A percentile compares a stretch with the other conserved stretches of the same genome.
These are phyloP conservation scores for Fundulus diaphanus DNA, from an alignment of 2,797 vertebrate species.

Conservation along the genomic window DNA sequence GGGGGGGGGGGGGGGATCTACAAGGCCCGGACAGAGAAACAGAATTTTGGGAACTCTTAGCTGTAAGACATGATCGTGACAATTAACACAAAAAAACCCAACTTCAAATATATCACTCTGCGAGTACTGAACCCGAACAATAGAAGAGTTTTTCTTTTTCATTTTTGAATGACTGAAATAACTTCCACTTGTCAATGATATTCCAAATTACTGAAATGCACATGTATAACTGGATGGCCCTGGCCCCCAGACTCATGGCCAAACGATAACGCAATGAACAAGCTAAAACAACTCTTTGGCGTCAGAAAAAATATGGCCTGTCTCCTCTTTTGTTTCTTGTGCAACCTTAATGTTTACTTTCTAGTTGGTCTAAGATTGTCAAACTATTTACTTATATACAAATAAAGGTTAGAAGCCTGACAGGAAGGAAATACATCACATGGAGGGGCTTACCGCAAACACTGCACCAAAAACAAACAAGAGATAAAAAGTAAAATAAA, in stretches of 20 bases:
- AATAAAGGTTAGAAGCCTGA: conserved; percentile 79
- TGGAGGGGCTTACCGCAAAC: conserved; percentile 64
- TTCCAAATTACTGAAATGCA: neutral
- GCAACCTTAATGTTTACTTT: conserved; percentile 72
- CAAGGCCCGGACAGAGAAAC: neutral
- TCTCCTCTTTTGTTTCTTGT: conserved; percentile 75
- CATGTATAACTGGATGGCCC: neutral
- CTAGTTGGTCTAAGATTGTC: conserved; percentile 86
- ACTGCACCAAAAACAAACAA: conserved; percentile 66
- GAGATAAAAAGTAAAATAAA: conserved; percentile 7
- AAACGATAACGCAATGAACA: conserved; percentile 66
- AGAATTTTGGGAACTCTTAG: neutral
- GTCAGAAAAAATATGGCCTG: conserved; percentile 86
- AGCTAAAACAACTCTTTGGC: conserved; percentile 86
- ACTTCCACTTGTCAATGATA: neutral
- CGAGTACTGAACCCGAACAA: neutral
- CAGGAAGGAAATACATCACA: conserved; percentile 57
- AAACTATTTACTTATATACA: conserved; percentile 85
- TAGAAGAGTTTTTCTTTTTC: neutral
- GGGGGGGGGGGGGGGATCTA: neutral
- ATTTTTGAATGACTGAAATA: neutral
- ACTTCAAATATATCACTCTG: neutral
- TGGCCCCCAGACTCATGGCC: conserved; percentile 31
- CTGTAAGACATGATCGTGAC: neutral
- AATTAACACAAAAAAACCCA: neutral